Evolutionary conservation across 2,113 vertebrate species (phyloP).

Genomic region (Forbesichthys agassizii): DNA sequence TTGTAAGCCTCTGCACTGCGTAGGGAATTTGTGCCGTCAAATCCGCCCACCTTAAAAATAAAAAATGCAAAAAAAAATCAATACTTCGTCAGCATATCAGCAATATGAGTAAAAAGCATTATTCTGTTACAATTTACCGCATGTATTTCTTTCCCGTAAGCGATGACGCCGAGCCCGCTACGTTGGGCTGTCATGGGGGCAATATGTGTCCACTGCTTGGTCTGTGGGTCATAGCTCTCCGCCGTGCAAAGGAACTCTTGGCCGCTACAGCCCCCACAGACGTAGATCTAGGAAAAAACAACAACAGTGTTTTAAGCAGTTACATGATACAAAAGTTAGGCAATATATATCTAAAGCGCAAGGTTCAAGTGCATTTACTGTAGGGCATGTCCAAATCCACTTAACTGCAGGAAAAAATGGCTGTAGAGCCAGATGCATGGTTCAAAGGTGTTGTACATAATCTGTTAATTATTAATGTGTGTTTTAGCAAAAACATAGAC

Average conservation of each 20-base stretch:
- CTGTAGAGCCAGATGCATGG: too few relatives aligned
- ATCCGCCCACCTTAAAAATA: slow-evolving; percentile 81
- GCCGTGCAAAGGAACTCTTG: slow-evolving; percentile 78
- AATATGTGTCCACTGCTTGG: not conserved
- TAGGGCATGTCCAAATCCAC: too few relatives aligned
- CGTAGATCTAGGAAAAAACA: slow-evolving; percentile 74
- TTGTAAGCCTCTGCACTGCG: slow-evolving; percentile 78
- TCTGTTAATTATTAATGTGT: too few relatives aligned
- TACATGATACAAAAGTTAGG: too few relatives aligned
- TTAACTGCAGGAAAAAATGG: too few relatives aligned
- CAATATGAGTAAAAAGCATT: too few relatives aligned
- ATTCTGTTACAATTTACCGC: slow-evolving; percentile 69
- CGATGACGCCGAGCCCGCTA: not conserved
- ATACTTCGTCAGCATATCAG: not conserved
- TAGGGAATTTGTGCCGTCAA: slow-evolving; percentile 76
- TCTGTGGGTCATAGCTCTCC: slow-evolving; percentile 69
- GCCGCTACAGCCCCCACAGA: slow-evolving; percentile 85
- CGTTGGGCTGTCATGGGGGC: not conserved
- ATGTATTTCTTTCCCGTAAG: not conserved
- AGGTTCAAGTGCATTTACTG: too few relatives aligned
- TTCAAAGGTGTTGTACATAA: too few relatives aligned
- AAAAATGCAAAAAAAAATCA: too few relatives aligned
- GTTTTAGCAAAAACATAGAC: too few relatives aligned
- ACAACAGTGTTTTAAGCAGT: too few relatives aligned
- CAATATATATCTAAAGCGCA: too few relatives aligned